These are phyloP conservation scores for Phaenicophaeus curvirostris DNA, from an alignment of 2,797 vertebrate species.

Conservation along the genomic window DNA sequence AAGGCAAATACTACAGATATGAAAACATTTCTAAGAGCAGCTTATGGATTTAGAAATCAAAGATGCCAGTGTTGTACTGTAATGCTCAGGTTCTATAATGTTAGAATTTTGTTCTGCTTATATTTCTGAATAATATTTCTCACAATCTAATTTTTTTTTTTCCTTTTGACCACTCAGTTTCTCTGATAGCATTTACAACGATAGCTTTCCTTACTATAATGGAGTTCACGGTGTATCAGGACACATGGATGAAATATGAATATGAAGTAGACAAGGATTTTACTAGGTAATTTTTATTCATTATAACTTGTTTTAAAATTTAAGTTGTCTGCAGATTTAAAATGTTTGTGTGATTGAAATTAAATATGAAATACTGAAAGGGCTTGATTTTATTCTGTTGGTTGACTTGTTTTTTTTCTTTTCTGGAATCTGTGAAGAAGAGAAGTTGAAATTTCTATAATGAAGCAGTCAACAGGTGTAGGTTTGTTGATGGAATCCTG, in stretches of 20 bases:
- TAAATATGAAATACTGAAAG: neutral
- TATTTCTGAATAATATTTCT: neutral
- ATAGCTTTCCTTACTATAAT: constrained; percentile 92
- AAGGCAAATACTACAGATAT: neutral
- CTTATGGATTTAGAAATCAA: neutral
- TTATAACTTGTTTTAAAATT: neutral
- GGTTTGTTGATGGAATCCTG: neutral
- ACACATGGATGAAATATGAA: constrained; percentile 98
- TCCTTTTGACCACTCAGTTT: constrained; percentile 79
- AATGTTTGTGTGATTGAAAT: neutral
- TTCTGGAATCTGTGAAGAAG: neutral
- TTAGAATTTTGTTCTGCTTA: neutral
- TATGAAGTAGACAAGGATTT: constrained; percentile 98
- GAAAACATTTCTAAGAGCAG: neutral
- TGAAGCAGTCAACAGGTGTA: neutral
- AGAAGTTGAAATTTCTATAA: neutral
- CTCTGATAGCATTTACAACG: constrained; percentile 90
- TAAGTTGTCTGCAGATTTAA: neutral
- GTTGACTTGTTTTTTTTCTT: neutral
- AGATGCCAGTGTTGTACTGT: neutral
- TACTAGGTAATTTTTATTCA: constrained; percentile 83
- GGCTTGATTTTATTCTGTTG: neutral
- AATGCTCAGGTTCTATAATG: neutral
- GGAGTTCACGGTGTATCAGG: constrained; percentile 95
- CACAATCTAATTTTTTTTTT: neutral